These are phyloP conservation scores for Dicranocentrus wangi DNA, from an alignment of 2,888 invertebrate genomes.

Conservation along the genomic window DNA sequence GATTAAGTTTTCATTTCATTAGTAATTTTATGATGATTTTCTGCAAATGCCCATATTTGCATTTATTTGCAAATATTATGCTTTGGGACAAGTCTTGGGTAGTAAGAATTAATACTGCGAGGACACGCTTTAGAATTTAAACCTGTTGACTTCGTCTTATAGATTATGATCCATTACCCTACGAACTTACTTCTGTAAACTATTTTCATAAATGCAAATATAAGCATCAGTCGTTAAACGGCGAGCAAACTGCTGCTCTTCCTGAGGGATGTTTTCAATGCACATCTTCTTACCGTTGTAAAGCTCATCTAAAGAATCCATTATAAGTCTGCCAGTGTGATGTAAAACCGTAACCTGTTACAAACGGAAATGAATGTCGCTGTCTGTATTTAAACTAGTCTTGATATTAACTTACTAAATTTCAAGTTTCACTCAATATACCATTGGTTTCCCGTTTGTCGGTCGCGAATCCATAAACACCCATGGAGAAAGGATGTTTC, in stretches of 20 bases:
- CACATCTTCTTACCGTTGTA: not conserved
- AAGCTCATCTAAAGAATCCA: not conserved
- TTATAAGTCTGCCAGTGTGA: not conserved
- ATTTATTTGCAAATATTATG: too few species aligned
- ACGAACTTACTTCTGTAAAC: too few species aligned
- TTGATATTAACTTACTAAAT: not conserved
- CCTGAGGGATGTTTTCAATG: not conserved
- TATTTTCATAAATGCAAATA: not conserved
- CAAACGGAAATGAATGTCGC: not conserved
- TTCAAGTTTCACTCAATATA: not conserved
- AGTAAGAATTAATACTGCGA: too few species aligned
- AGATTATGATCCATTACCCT: too few species aligned
- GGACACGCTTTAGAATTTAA: too few species aligned
- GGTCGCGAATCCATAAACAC: conserved; percentile 39
- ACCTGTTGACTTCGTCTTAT: too few species aligned
- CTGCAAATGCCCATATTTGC: too few species aligned
- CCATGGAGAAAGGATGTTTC: not conserved
- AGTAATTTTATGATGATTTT: too few species aligned
- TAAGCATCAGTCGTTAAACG: not conserved
- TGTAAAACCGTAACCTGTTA: not conserved
- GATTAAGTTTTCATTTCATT: too few species aligned
- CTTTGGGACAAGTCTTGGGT: too few species aligned
- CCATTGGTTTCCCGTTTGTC: not conserved
- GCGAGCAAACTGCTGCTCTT: not conserved
- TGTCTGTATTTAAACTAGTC: not conserved